A percentile compares a stretch with the other conserved stretches of the same genome.
These are phyloP conservation scores for Stegana nigrithorax DNA, from an alignment of 2,888 invertebrate genomes.

Conservation along the genomic window DNA sequence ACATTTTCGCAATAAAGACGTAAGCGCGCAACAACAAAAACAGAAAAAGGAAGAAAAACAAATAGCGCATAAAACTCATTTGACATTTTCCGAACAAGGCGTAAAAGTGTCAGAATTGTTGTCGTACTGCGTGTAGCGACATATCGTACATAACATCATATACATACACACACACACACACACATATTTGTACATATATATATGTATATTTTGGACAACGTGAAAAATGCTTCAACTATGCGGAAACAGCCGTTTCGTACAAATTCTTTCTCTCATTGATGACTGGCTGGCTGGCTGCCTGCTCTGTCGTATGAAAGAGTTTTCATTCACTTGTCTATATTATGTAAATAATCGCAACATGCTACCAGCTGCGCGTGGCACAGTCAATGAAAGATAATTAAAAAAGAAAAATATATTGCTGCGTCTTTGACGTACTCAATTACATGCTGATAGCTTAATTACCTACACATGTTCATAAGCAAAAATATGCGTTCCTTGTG, in stretches of 20 bases:
- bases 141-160: too few relatives aligned
- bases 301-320: too few relatives aligned
- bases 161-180: neutral
- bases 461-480: constrained; percentile 12
- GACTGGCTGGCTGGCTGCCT: too few relatives aligned
- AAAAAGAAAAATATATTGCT: too few relatives aligned
- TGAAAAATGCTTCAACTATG: constrained; percentile 23
- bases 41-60: neutral
- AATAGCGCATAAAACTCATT: neutral
- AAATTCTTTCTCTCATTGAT: neutral
- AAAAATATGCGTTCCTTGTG: too few relatives aligned
- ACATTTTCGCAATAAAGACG: neutral
- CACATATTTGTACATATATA: neutral
- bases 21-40: neutral
- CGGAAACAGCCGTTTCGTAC: constrained; percentile 18
- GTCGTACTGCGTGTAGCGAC: too few relatives aligned
- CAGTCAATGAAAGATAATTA: too few relatives aligned
- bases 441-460: constrained; percentile 15
- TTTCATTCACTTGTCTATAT: neutral
- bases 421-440: constrained; percentile 18
- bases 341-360: too few relatives aligned
- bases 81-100: constrained; percentile 8
- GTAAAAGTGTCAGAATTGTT: constrained; percentile 6
- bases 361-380: too few relatives aligned
- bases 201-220: neutral